phyloP scores from a whole-genome alignment of 92 coral and sea anemone species.

The Phymanthus crucifer region DNA sequence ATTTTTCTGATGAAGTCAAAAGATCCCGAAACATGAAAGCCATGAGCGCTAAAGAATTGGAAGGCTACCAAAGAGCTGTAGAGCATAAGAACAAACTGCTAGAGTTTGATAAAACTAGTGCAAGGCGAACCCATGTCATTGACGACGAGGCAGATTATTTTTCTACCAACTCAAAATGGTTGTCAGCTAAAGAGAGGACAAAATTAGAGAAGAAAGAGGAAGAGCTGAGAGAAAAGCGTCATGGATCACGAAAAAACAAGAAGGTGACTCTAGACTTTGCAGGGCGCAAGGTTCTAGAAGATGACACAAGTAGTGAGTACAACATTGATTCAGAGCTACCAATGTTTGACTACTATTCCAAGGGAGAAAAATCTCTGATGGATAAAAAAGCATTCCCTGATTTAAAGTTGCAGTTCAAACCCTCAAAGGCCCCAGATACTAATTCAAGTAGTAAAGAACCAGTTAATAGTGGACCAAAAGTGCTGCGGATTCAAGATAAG shows the following conservation, averaged over 20 bases:
- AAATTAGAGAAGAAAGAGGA: conserved; percentile 74
- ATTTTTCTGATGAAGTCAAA: conserved; percentile 45
- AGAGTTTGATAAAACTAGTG: conserved; percentile 91
- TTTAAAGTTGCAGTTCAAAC: conserved; percentile 48
- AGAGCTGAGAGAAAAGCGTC: conserved; percentile 67
- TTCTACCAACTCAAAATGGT: conserved; percentile 88
- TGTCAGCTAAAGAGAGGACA: conserved; percentile 73
- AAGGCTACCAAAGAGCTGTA: conserved; percentile 76
- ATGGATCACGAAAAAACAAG: conserved; percentile 79
- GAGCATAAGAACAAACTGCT: conserved; percentile 85
- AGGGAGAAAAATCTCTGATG: conserved; percentile 25
- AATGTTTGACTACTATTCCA: conserved; percentile 23
- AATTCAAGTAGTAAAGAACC: background rate
- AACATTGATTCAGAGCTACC: conserved; percentile 40
- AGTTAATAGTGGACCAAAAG: conserved; percentile 35
- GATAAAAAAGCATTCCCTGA: conserved; percentile 46
- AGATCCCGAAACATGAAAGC: background rate
- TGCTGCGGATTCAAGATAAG: conserved; percentile 85
- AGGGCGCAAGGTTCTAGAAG: conserved; percentile 84
- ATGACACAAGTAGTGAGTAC: conserved; percentile 44
- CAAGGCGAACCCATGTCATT: conserved; percentile 93
- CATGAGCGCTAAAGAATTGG: conserved; percentile 30
- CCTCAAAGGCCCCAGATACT: conserved; percentile 30
- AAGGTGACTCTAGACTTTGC: conserved; percentile 96
- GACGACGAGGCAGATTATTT: conserved; percentile 98